Base-by-base conservation (phyloP, 1,140 invertebrate species). In the Antheraea mylitta region DNA sequence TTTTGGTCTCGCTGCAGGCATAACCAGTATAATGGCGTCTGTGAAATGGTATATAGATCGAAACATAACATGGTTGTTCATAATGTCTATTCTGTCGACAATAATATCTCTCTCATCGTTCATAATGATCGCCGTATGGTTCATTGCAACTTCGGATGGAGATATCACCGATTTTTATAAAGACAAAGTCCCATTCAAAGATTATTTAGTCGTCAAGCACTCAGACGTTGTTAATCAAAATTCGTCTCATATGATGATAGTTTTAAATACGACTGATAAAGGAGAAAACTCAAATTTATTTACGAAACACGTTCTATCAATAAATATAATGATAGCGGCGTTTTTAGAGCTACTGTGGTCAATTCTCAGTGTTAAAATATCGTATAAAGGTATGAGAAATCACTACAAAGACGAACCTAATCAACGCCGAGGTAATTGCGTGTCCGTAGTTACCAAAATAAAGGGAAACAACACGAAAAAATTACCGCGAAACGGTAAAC, bases 11-110 rank as follows among this genome's bases (percentile, higher is more conserved):
- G 85, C 92, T 0, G 92, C 94, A 0, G 93, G 93, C 6, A 72
- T 93, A 10, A 89, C 94, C 0, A 94, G 94, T 3, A 85, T 95
- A 3, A 78, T 95, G 48, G 94, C 94, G 7, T 95, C 94, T 75
- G 93, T 94, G 42, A 82, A 91, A 67, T 95, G 95, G 95, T 95
- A 95, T 82, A 93, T 95, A 37, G 94, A 95, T 74, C 89, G 92
- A 38, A 95, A 95, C 76, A 95, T 95, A 68, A 90, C 90, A 0
- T 93, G 93, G 86, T 93, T 95, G 73, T 95, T 95, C 70, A 81
- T 93, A 65, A 88, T 90, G 69, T 93, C 93, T 0, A 74, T 89
- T 58, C 67, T 93, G 37, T 93, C 93, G 3, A 91, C 92, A 0
- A 16, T 93, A 18, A 77, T 93, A 9, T 90, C 93, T 0, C 71